Conservation (phyloP, 2,888 invertebrate genomes). For the Pemphredon lugubris region DNA sequence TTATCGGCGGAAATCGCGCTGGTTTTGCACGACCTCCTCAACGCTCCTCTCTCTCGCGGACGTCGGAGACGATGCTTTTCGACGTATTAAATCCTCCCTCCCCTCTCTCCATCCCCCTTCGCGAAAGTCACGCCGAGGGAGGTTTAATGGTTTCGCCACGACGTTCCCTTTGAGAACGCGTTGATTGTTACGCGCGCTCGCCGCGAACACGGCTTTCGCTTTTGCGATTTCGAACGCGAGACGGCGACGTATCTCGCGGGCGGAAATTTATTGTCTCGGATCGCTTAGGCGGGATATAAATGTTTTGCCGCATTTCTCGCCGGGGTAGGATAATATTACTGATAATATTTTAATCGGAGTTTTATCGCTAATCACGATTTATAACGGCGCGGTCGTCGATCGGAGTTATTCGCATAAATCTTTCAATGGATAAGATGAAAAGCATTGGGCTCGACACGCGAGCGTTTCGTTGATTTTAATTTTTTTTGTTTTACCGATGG, state of each 20-base stretch:
- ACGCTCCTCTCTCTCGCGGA: constrained; percentile 16
- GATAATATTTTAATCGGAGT: neutral
- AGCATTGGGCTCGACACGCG: too few species aligned
- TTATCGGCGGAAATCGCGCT: constrained; percentile 70
- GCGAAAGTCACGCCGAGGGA: constrained; percentile 24
- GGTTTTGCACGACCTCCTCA: constrained; percentile 58
- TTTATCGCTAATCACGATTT: too few species aligned
- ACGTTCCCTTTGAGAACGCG: constrained; percentile 54
- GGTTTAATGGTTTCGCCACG: constrained; percentile 59
- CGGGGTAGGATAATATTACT: neutral
- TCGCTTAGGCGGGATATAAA: constrained; percentile 7
- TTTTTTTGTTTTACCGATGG: too few species aligned
- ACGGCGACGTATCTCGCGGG: constrained; percentile 27
- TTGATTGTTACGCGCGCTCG: constrained; percentile 48
- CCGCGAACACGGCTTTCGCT: too few species aligned
- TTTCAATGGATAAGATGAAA: too few species aligned
- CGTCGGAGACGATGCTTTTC: constrained; percentile 22
- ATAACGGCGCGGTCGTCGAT: too few species aligned
- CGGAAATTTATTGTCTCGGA: constrained; percentile 35
- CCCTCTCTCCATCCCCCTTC: neutral
- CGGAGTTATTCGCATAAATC: too few species aligned
- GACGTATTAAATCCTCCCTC: constrained; percentile 39
- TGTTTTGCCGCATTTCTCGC: constrained; percentile 11
- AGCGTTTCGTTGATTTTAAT: too few species aligned
- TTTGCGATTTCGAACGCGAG: constrained; percentile 11